Evolutionary conservation across 2,113 vertebrate genomes (phyloP), one percentile per base, ranked within the genome.

Genomic region (Tautogolabrus adspersus): DNA sequence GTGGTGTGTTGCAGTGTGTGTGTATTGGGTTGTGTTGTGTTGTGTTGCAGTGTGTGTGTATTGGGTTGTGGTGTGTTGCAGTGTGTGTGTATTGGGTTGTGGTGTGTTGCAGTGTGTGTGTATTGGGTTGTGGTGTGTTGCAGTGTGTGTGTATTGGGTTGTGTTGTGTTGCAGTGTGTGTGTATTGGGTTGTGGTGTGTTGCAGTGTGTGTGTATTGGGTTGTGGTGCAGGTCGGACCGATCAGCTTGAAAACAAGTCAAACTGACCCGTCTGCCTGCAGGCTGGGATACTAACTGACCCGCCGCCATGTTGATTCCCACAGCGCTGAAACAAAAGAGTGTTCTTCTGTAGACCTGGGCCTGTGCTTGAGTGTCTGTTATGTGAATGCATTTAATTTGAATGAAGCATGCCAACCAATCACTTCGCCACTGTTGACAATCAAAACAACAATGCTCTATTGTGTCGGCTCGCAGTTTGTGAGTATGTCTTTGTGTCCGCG

Each of bases 381-480:
- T 77, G 66, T 86, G 80, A 76, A 81, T 75, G 51, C 79, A 65
- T 82, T 82, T 75, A 67, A 81, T 82, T 37, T 82, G 86, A 88
- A 82, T 69, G 79, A 79, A 88, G 79, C 87, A 87, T 79, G 77
- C 86, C 76, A 83, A 66, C 82, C 86, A 89, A 80, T 90, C 64
- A 83, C 74, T 79, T 66, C 63, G 66, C 84, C 74, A 68, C 87
- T 66, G 83, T 82, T 84, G 76, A 91, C 88, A 92, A 86, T 89
- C 92, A 89, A 94, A 68, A 79, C 52, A 69, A 88, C 94, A 95
- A 92, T 91, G 87, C 85, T 72, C 70, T 79, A 77, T 95, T 95
- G 94, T 96, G 87, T 86, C 80, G 34, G 65, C 70, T 57, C 19
- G 75, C 59, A 71, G 64, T 80, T 72, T 52, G 75, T 72, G 2